A percentile compares a stretch with the other conserved stretches of the same genome.
These are phyloP conservation scores for Mola mola DNA, from an alignment of 2,113 vertebrate species.

Conservation along the genomic window DNA sequence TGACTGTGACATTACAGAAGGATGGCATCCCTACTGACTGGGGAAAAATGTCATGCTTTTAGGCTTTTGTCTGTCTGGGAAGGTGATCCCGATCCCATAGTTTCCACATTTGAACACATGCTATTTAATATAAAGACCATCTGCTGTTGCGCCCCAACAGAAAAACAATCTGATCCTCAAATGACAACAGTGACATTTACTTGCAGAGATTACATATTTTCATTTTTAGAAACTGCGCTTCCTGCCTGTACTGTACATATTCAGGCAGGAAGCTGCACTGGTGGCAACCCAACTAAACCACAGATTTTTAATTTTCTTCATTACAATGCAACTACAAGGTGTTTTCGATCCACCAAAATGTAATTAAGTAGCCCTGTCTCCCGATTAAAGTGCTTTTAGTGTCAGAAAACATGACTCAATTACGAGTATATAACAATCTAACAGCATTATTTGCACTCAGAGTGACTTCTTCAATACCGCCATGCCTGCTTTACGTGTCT, in stretches of 20 bases:
- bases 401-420: too few relatives aligned
- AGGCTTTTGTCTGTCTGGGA: background rate
- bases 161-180: background rate
- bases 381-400: slow-evolving; percentile 12
- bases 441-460: background rate
- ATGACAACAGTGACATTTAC: slow-evolving; percentile 5
- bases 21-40: slow-evolving; percentile 21
- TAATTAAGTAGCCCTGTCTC: slow-evolving; percentile 18
- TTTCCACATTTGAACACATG: too few relatives aligned
- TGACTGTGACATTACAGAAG: slow-evolving; percentile 13
- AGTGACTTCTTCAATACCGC: background rate
- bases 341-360: slow-evolving; percentile 27
- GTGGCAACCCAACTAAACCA: background rate
- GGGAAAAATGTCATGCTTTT: background rate
- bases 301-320: too few relatives aligned
- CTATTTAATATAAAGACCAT: too few relatives aligned
- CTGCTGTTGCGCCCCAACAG: too few relatives aligned
- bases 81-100: too few relatives aligned
- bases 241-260: slow-evolving; percentile 13
- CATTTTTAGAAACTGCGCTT: slow-evolving; percentile 33
- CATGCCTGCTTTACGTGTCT: background rate
- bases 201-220: slow-evolving; percentile 3
- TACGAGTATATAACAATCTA: background rate
- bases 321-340: slow-evolving; percentile 4
- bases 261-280: background rate